Evolutionary conservation across 2,113 vertebrate species (phyloP).

Genomic region (Apistogramma diplotaenia): DNA sequence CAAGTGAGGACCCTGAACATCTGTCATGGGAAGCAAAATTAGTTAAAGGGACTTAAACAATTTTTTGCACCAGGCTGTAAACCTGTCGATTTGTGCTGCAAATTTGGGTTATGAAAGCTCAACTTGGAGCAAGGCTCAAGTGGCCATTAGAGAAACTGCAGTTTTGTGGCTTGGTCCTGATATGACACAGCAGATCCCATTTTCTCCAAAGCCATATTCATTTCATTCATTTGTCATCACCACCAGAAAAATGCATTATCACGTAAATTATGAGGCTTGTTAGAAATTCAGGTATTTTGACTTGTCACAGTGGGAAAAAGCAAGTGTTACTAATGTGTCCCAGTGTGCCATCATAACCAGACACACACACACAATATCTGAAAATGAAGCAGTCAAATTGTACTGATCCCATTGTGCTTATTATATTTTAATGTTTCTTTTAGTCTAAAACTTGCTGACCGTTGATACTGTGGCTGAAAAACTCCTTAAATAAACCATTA

Average conservation of each 20-base stretch:
- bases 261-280: not conserved
- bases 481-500: slow-evolving; percentile 1
- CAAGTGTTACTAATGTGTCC: not conserved
- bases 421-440: not conserved
- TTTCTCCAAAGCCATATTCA: not conserved
- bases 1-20: not conserved
- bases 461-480: not conserved
- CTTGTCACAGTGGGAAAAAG: not conserved
- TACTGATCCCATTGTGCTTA: not conserved
- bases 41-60: not conserved
- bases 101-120: not conserved
- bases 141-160: not conserved
- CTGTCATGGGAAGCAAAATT: not conserved
- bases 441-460: not conserved
- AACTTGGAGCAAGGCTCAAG: not conserved
- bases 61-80: not conserved
- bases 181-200: not conserved
- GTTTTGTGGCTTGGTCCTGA: not conserved
- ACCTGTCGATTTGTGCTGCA: not conserved
- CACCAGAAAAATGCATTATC: not conserved
- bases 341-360: not conserved
- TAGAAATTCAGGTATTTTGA: not conserved
- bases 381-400: not conserved
- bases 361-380: not conserved
- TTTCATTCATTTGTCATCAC: not conserved